phyloP scores from a whole-genome alignment of 2,888 invertebrate genomes.

The Hemaris fuciformis region DNA sequence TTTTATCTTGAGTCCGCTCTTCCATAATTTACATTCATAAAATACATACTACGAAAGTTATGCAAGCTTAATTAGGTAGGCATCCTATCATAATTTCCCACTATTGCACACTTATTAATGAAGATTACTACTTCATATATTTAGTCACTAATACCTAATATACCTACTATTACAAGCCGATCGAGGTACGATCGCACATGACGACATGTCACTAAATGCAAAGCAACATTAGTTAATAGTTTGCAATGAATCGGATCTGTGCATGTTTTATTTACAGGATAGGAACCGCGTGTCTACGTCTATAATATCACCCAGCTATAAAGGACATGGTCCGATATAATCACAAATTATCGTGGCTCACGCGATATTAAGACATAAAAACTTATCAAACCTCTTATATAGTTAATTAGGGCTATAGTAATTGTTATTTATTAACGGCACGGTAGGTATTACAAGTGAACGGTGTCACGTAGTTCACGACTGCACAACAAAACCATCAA shows the following conservation, averaged over 20 bases:
- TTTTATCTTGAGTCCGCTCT: slow-evolving; percentile 51
- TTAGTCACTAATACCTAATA: not conserved
- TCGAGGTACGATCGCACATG: too few relatives aligned
- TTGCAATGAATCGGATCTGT: slow-evolving; percentile 14
- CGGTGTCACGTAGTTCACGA: slow-evolving; percentile 43
- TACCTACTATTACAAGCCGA: not conserved
- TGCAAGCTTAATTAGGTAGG: slow-evolving; percentile 64
- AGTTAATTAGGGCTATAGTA: slow-evolving; percentile 64
- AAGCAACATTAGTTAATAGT: slow-evolving; percentile 17
- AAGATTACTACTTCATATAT: not conserved
- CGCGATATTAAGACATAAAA: slow-evolving; percentile 67
- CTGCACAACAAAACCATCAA: slow-evolving; percentile 34
- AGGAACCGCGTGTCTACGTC: slow-evolving; percentile 23
- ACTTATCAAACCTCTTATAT: slow-evolving; percentile 64
- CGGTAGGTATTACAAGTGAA: slow-evolving; percentile 41
- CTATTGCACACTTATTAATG: slow-evolving; percentile 29
- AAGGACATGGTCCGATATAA: slow-evolving; percentile 47
- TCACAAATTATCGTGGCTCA: slow-evolving; percentile 54
- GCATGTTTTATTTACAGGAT: slow-evolving; percentile 24
- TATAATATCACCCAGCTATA: slow-evolving; percentile 20
- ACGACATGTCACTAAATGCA: not conserved
- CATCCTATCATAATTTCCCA: slow-evolving; percentile 55
- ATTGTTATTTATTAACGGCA: slow-evolving; percentile 60
- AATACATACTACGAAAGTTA: slow-evolving; percentile 60
- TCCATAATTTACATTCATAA: slow-evolving; percentile 61